A percentile compares a stretch with the other conserved stretches of the same genome.
These are phyloP conservation scores for Vespertilio murinus DNA, from an alignment of 2,797 vertebrate species.

Conservation along the genomic window DNA sequence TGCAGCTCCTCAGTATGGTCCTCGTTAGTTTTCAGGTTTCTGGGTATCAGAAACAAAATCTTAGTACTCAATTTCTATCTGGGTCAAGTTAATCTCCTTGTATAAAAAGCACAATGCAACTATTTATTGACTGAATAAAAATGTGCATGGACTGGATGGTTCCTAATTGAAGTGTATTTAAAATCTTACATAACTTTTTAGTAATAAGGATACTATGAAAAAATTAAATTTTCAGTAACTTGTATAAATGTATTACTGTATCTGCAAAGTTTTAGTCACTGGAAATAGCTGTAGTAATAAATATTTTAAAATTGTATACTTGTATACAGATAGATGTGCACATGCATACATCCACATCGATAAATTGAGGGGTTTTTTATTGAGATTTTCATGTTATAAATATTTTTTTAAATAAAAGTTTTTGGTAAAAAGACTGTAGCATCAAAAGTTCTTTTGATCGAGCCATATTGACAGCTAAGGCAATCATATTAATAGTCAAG, in stretches of 20 bases:
- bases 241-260: conserved; percentile 6
- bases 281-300: neutral
- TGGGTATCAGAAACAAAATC: conserved; percentile 10
- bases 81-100: neutral
- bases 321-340: neutral
- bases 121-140: conserved; percentile 16
- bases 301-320: neutral
- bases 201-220: neutral
- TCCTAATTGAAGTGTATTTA: conserved; percentile 39
- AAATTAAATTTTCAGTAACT: conserved; percentile 18
- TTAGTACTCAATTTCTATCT: conserved; percentile 26
- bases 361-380: neutral
- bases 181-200: neutral
- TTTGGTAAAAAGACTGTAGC: neutral
- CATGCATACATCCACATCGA: neutral
- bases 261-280: conserved; percentile 23
- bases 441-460: conserved; percentile 31
- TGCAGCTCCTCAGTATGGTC: neutral
- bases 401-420: conserved; percentile 2
- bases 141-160: neutral
- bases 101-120: neutral
- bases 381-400: conserved; percentile 41
- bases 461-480: neutral
- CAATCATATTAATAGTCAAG: conserved; percentile 46
- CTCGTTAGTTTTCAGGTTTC: neutral